phyloP scores from a whole-genome alignment of 1,140 invertebrate species.

The Bactericera cockerelli region DNA sequence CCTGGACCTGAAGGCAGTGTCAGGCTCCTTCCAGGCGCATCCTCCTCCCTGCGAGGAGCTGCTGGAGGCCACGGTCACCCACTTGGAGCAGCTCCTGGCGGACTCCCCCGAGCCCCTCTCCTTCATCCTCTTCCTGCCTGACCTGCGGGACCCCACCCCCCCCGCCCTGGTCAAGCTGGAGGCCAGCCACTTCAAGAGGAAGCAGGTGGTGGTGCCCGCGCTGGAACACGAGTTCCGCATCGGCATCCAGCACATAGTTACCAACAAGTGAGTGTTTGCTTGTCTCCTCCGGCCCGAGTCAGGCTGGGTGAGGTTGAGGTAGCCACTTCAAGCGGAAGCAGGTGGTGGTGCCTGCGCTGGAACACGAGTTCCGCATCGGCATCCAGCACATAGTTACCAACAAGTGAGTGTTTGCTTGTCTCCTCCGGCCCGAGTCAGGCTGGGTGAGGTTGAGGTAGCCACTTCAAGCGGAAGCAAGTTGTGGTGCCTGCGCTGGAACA shows the following conservation, averaged over 20 bases:
- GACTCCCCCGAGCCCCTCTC: conserved; percentile 77
- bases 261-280: conserved; percentile 66
- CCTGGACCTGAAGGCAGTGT: conserved; percentile 76
- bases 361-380: too few relatives aligned
- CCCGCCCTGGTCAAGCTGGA: conserved; percentile 62
- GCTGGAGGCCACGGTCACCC: conserved; percentile 76
- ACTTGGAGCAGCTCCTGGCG: conserved; percentile 75
- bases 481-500: too few relatives aligned
- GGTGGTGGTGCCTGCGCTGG: too few relatives aligned
- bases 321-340: too few relatives aligned
- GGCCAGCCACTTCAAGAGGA: conserved; percentile 70
- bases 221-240: conserved; percentile 85
- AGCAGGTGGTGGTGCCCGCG: conserved; percentile 79
- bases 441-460: too few relatives aligned
- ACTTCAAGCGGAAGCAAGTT: too few relatives aligned
- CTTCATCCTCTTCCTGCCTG: conserved; percentile 87
- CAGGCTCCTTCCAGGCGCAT: conserved; percentile 89
- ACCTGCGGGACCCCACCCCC: conserved; percentile 75
- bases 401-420: too few relatives aligned
- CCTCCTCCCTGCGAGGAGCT: conserved; percentile 91
- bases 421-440: too few relatives aligned
- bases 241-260: conserved; percentile 75
- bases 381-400: too few relatives aligned
- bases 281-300: too few relatives aligned
- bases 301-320: too few relatives aligned